Base-by-base conservation (phyloP, 2,113 vertebrate genomes). In the Meles meles region DNA sequence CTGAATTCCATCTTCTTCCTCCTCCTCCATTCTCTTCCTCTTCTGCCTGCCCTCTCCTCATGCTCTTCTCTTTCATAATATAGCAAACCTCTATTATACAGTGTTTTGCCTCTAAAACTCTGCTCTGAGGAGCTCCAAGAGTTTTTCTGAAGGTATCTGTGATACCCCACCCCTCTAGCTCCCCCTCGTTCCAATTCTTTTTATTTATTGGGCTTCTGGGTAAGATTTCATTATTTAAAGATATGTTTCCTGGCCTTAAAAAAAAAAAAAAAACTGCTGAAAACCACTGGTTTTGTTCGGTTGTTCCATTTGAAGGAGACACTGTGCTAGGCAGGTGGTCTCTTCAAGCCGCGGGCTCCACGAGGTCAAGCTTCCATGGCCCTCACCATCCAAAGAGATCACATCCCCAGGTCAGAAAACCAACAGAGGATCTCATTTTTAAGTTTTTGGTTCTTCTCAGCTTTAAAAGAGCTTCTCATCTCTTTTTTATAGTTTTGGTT, bases 401-500 rank as follows among this genome's bases (percentile, higher is more conserved):
- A 25, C 27, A 20, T 0, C 10, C 0, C 31, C 5, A 34, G 25
- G 11, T 61, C 55, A 44, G 87, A 63, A 88, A 74, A 57, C 31
- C 59, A 88, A 80, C 82, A 59, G 20, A 76, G 34, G 47, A 8
- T 20, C 39, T 55, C 44, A 67, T 47, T 79, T 52, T 42, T 18
- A 34, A 52, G 69, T n/a, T 3, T 29, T 47, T 25, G 18, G 7
- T 39, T 67, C 49, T 87, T 93, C 76, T 72, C 82, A 49, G 25
- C 72, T 81, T 76, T 11, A 93, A 94, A 80, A 90, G 9, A 39
- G 37, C 63, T 39, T 42, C 72, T 57, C 37, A 8, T 84, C 29
- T 84, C 25, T 29, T 90, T 72, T 87, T 67, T 63, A 25, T 55
- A 88, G 79, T 55, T 69, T 81, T 80, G 29, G 39, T 63, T 92